Percentiles rank a stretch among this genome's conserved stretches.
Conservation (phyloP, 1,140 invertebrate species). For the Rhyzopertha dominica region DNA sequence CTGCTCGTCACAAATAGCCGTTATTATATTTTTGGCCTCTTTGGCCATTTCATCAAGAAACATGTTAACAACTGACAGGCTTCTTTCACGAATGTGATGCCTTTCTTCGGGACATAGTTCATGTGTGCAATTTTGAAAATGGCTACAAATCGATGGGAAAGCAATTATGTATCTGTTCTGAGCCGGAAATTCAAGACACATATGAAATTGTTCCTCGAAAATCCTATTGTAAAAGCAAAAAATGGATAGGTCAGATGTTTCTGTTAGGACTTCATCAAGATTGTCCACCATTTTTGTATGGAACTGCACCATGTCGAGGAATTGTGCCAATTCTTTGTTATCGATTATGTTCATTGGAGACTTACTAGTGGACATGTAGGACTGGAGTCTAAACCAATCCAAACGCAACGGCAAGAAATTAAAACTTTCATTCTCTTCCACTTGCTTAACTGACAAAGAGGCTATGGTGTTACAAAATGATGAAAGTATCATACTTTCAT, state of each 20-base stretch:
- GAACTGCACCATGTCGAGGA: conserved; percentile 94
- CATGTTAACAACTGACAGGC: conserved; percentile 94
- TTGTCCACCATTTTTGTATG: conserved; percentile 99
- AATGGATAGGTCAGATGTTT: conserved; percentile 94
- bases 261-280: conserved; percentile 93
- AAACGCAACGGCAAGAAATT: conserved; percentile 87
- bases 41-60: conserved; percentile 98
- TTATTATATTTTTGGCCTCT: conserved; percentile 98
- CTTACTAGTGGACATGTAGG: conserved; percentile 85
- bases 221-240: conserved; percentile 97
- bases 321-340: conserved; percentile 79
- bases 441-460: conserved; percentile 86
- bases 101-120: conserved; percentile 98
- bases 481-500: conserved; percentile 91
- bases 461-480: conserved; percentile 89
- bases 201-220: conserved; percentile 97
- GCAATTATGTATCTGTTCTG: conserved; percentile 97
- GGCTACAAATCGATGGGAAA: conserved; percentile 95
- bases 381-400: conserved; percentile 97
- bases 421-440: conserved; percentile 94
- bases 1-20: conserved; percentile 96
- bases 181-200: conserved; percentile 97
- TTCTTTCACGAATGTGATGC: conserved; percentile 91
- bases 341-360: conserved; percentile 79
- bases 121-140: conserved; percentile 97